phyloP scores from a whole-genome alignment of 1,140 invertebrate species.

The Cotesia typhae region DNA sequence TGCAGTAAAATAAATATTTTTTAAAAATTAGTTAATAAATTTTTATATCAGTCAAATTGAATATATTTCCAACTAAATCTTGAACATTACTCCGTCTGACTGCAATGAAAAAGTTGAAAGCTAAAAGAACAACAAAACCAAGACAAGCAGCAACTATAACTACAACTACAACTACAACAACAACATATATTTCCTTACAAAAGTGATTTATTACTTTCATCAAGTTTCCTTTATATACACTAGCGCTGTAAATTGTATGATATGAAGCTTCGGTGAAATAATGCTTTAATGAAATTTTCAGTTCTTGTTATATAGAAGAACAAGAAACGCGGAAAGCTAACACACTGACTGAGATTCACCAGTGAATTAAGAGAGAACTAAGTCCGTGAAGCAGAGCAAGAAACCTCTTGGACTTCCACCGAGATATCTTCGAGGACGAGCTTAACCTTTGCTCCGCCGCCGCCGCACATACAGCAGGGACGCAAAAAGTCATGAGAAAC shows the following conservation, averaged over 20 bases:
- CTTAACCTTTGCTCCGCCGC: constrained; percentile 9
- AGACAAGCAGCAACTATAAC: neutral
- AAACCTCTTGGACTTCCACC: constrained; percentile 11
- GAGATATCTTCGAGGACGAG: constrained; percentile 6
- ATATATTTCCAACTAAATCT: no score
- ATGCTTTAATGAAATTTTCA: constrained; percentile 5
- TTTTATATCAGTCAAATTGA: no score
- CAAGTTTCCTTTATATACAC: neutral
- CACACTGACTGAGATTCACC: no score
- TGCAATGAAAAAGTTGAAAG: no score
- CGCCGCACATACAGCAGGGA: neutral
- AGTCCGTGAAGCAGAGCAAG: constrained; percentile 10
- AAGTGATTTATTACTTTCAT: no score
- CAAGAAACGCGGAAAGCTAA: no score
- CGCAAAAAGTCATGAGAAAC: neutral
- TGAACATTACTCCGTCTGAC: no score
- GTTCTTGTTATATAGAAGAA: neutral
- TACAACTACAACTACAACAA: neutral
- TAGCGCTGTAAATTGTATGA: no score
- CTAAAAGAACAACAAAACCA: no score
- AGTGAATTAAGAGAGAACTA: constrained; percentile 2
- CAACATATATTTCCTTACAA: no score
- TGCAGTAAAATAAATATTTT: neutral
- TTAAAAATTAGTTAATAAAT: no score
- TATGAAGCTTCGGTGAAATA: neutral